A percentile compares a stretch with the other conserved stretches of the same genome.
Evolutionary conservation across 2,797 vertebrate species (phyloP).

Genomic region (Etheostoma perlongum): DNA sequence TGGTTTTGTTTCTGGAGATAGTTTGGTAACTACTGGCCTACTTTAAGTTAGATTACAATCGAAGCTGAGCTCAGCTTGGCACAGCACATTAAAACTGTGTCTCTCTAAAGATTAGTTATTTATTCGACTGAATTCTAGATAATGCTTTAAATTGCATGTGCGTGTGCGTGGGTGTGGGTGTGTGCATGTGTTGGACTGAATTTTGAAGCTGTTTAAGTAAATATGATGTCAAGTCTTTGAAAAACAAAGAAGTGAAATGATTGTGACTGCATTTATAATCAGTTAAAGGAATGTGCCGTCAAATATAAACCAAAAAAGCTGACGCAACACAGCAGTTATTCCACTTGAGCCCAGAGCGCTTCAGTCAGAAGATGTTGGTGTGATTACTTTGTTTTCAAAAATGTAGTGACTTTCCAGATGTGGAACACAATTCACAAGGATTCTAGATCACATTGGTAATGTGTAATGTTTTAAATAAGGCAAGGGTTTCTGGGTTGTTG

Average conservation of each 20-base stretch:
- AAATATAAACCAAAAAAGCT: slow-evolving; percentile 30
- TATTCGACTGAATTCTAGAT: slow-evolving; percentile 16
- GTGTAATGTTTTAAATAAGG: slow-evolving; percentile 5
- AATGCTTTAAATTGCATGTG: slow-evolving; percentile 1
- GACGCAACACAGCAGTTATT: slow-evolving; percentile 49
- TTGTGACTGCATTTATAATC: slow-evolving; percentile 53
- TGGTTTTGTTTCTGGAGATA: slow-evolving; percentile 31
- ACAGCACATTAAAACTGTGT: background rate
- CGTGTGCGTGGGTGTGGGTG: background rate
- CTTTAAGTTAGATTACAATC: slow-evolving; percentile 34
- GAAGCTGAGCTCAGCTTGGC: slow-evolving; percentile 13
- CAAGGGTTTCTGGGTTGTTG: background rate
- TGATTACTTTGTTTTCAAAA: slow-evolving; percentile 10
- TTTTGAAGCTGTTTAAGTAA: background rate
- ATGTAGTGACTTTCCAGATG: slow-evolving; percentile 44
- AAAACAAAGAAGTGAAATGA: slow-evolving; percentile 17
- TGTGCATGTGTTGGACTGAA: background rate
- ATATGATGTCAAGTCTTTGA: slow-evolving; percentile 16
- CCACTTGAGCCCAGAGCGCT: slow-evolving; percentile 20
- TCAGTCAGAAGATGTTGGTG: slow-evolving; percentile 24
- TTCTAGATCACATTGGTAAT: background rate
- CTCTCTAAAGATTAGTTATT: slow-evolving; percentile 15
- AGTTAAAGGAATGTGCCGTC: slow-evolving; percentile 45
- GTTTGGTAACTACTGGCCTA: slow-evolving; percentile 32
- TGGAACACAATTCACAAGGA: slow-evolving; percentile 4